A percentile compares a stretch with the other conserved stretches of the same genome.
Evolutionary conservation across 2,797 vertebrate species (phyloP).

Genomic region (Emys orbicularis): DNA sequence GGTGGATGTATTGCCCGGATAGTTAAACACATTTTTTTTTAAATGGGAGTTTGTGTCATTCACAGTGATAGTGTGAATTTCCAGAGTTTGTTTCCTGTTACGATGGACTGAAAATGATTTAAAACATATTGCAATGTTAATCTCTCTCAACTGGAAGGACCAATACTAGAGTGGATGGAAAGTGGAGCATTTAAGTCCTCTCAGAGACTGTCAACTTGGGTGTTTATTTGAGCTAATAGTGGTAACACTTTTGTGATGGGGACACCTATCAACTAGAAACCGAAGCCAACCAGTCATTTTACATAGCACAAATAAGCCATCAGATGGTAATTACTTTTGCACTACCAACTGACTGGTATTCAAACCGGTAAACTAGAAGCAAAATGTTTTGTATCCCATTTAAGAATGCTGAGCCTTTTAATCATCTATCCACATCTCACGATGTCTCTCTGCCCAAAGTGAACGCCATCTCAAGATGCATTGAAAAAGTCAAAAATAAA

Average conservation of each 20-base stretch:
- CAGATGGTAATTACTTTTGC: neutral
- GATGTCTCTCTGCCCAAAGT: neutral
- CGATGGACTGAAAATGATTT: neutral
- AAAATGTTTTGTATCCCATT: rapidly evolving
- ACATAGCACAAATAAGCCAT: neutral
- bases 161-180: neutral
- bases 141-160: neutral
- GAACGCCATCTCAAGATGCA: neutral
- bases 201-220: neutral
- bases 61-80: neutral
- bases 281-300: neutral
- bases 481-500: neutral
- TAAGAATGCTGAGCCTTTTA: neutral
- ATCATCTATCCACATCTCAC: neutral
- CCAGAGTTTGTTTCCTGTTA: neutral
- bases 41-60: neutral
- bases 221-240: neutral
- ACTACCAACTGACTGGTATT: neutral
- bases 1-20: neutral
- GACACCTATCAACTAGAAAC: neutral
- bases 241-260: neutral
- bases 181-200: neutral
- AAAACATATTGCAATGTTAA: neutral
- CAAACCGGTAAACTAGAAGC: neutral
- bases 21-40: neutral